Evolutionary conservation across 2,113 vertebrate genomes (phyloP), one percentile per base, ranked within the genome.

Genomic region (Chloropsis hardwickii): DNA sequence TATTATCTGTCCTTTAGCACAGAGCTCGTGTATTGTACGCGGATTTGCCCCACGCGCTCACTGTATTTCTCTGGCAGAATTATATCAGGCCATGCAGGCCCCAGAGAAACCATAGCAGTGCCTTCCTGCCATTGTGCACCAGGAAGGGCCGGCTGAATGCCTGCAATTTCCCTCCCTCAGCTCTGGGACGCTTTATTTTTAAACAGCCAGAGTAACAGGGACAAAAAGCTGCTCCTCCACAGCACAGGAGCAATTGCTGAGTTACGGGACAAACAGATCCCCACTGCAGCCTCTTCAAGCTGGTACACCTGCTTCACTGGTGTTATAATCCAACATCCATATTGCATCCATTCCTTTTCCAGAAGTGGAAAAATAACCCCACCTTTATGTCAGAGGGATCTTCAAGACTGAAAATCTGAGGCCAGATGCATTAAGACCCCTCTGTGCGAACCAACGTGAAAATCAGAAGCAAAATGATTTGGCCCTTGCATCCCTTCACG

Each of bases 111-210:
- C 88, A 65, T 2, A 97, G 98, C 98, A 96, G 86, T 44, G 97
- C 95, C 89, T 99, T 99, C 98, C 98, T 99, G 98, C 94, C 82
- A 98, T 98, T 99, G 98, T 99, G 95, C 95, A 93, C 96, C 98
- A 98, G 98, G 98, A 99, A 99, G 98, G 97, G 94, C 94, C 27
- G 83, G 97, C 96, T 82, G 45, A 94, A 94, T 50, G 58, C 92
- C 92, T 80, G 37, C 48, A 45, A 12, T 73, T 94, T 90, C 91
- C 95, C 96, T 79, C 80, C 87, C 58, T 81, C 10, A 0, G 78
- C n/a, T 82, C 62, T 90, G 95, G 74, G 95, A 86, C 57, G 86
- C 48, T 12, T 95, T 96, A 48, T 97, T 95, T 97, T 97, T 92
- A 81, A 97, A 61, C 81, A 90, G 88, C n/a, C 14, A 3, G 40